phyloP scores from a whole-genome alignment of 2,797 vertebrate species.

The Enteromius radiatus region DNA sequence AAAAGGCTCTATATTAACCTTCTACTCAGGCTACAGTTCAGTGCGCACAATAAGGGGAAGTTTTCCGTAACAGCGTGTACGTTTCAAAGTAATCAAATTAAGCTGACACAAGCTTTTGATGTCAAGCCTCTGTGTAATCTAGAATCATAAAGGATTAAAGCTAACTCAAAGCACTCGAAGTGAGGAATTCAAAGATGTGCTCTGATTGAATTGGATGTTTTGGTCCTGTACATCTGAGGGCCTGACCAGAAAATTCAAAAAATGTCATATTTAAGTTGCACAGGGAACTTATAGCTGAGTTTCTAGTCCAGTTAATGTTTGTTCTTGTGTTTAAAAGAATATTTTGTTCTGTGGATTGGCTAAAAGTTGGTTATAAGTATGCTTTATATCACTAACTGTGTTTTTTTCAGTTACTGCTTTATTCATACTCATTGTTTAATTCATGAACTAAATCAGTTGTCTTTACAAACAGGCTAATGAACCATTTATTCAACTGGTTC shows the following conservation, averaged over 20 bases:
- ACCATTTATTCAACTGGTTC: neutral
- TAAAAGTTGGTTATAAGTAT: neutral
- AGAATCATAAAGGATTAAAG: conserved; percentile 28
- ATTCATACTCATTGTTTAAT: neutral
- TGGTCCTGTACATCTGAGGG: conserved; percentile 6
- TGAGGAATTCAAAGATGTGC: conserved; percentile 14
- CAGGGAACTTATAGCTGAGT: neutral
- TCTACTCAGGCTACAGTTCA: conserved; percentile 5
- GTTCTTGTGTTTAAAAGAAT: neutral
- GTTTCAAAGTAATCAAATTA: conserved; percentile 22
- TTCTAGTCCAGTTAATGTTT: conserved; percentile 24
- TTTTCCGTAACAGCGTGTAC: neutral
- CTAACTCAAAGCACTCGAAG: neutral
- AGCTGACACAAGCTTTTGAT: conserved; percentile 7
- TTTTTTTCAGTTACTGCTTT: no score
- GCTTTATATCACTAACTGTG: no score
- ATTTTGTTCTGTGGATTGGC: neutral
- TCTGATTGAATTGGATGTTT: conserved; percentile 25
- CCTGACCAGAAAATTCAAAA: conserved; percentile 20
- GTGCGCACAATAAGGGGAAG: neutral
- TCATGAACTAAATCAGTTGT: neutral
- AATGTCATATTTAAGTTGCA: conserved; percentile 27
- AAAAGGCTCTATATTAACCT: conserved; percentile 29
- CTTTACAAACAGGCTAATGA: neutral
- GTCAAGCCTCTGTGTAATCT: conserved; percentile 17